Base-by-base conservation (phyloP, 2,888 invertebrate genomes). In the Clunio marinus region DNA sequence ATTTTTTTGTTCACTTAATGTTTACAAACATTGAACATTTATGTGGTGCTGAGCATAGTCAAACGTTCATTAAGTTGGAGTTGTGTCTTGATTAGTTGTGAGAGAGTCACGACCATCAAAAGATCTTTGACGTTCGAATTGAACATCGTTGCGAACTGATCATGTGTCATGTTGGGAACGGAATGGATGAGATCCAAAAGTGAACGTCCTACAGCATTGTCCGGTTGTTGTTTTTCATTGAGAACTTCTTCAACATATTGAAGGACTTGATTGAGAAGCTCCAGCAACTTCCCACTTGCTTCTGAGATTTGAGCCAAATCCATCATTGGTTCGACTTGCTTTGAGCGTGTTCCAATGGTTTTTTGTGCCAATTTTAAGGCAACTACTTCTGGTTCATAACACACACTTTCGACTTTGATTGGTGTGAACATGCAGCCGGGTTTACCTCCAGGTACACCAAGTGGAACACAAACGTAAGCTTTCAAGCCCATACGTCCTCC, bases 371-470 rank as follows among this genome's bases (percentile, higher is more conserved):
- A 80, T 76, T 93, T 90, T 66, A 90, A 77, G 0, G 87, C 89
- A 69, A 89, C 89, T 35, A 86, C 81, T 83, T 99, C 99, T 1
- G 98, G 95, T 76, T 95, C 93, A 76, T 96, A 96, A 74, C 89
- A 89, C 13, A 86, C 86, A 69, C 96, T 85, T 74, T 93, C 89
- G 7, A 96, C 93, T 72, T 91, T 89, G 37, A 97, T 89, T 25
- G 96, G 95, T 0, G 97, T 96, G 80, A 98, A 99, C 96, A 96
- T 93, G 77, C 91, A 91, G 71, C 97, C 96, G 75, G 88, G 87
- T 76, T 93, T 92, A 71, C 94, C 94, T 71, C 88, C 90, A 57
- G 97, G 98, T 55, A 98, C 95, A 51, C 98, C 98, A 70, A 97
- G 85, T 71, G 91, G 86, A 10, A 94, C 92, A 77, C 96, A 93